These are phyloP conservation scores for Loriculus beryllinus DNA, from an alignment of 2,797 vertebrate genomes.

Conservation along the genomic window DNA sequence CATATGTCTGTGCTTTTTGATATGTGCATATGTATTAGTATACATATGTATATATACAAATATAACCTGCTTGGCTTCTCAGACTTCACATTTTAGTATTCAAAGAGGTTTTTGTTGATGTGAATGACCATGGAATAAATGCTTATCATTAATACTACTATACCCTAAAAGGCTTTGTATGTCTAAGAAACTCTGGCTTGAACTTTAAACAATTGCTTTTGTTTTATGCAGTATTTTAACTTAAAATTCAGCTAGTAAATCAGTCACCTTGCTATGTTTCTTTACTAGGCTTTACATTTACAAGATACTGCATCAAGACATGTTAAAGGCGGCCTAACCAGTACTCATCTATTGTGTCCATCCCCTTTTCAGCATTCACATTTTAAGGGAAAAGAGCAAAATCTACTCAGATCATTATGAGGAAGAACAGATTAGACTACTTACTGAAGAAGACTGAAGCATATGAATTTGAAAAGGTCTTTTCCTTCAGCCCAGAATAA, in stretches of 20 bases:
- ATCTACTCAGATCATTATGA: not conserved
- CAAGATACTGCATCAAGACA: not conserved
- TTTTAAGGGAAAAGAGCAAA: not conserved
- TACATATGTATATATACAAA: not conserved
- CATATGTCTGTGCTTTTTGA: not conserved
- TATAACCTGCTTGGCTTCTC: not conserved
- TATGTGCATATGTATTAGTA: not conserved
- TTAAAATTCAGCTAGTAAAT: not conserved
- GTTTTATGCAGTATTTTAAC: not conserved
- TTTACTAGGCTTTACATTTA: not conserved
- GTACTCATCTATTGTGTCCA: not conserved
- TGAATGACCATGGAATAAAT: not conserved
- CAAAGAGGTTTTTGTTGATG: not conserved
- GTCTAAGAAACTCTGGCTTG: not conserved
- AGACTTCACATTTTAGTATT: not conserved
- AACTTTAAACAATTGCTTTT: not conserved
- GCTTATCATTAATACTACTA: not conserved
- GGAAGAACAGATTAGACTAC: not conserved
- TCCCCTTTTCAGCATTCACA: not conserved
- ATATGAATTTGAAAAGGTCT: accelerated
- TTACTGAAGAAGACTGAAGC: not conserved
- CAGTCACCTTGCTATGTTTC: not conserved
- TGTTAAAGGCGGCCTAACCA: not conserved
- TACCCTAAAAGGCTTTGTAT: not conserved
- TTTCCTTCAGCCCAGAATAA: not conserved